Conservation (phyloP, 2,888 invertebrate species). For the Drosophila mulleri region DNA sequence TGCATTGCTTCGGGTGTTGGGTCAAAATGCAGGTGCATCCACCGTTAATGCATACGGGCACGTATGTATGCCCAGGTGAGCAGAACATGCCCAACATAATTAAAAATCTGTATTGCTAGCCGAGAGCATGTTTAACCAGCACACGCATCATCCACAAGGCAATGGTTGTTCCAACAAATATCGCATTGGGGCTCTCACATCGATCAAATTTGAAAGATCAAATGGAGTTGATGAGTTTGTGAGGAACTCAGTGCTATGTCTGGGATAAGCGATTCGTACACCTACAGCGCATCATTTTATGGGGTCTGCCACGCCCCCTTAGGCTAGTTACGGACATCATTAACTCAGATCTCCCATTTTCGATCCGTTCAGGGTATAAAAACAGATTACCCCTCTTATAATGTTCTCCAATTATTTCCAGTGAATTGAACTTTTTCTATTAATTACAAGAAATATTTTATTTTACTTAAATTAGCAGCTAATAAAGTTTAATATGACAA, state of each 20-base stretch:
- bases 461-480: no score
- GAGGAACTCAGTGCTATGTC: background rate
- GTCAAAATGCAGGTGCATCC: background rate
- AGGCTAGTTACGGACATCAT: no score
- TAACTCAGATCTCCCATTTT: no score
- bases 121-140: background rate
- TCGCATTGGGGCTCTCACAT: background rate
- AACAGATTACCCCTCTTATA: no score
- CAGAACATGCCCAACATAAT: background rate
- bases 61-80: background rate
- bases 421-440: no score
- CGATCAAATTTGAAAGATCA: background rate
- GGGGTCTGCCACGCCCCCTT: no score
- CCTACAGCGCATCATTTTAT: no score
- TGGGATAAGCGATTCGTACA: no score
- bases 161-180: background rate
- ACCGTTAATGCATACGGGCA: background rate
- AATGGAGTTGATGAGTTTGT: background rate
- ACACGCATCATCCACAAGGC: background rate
- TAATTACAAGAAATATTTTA: no score
- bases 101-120: background rate
- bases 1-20: constrained; percentile 3
- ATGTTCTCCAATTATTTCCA: no score
- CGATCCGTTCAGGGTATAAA: no score
- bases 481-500: no score